Conservation (phyloP, 2,113 vertebrate species). For the Xyrauchen texanus region DNA sequence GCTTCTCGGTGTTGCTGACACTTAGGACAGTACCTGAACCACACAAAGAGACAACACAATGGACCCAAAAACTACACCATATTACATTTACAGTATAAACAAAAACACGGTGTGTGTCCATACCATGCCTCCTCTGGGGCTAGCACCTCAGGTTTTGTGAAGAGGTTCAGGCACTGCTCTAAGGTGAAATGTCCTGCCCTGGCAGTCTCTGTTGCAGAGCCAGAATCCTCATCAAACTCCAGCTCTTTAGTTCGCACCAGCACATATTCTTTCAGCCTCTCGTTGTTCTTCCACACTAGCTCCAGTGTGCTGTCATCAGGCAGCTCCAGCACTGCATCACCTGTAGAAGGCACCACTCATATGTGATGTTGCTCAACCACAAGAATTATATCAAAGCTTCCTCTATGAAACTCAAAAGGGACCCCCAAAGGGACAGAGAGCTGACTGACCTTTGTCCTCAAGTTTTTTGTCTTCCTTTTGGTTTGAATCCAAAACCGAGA, state of each 20-base stretch:
- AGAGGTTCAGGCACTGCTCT: slow-evolving; percentile 97
- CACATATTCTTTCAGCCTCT: slow-evolving; percentile 92
- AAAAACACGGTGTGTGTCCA: slow-evolving; percentile 48
- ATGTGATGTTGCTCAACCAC: too few species aligned
- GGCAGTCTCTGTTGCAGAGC: slow-evolving; percentile 89
- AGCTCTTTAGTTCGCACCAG: slow-evolving; percentile 95
- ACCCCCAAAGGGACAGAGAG: neutral
- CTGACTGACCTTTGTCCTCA: slow-evolving; percentile 89
- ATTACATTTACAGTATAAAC: too few species aligned
- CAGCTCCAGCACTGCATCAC: slow-evolving; percentile 80
- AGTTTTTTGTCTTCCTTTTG: slow-evolving; percentile 85
- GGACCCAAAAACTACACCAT: too few species aligned
- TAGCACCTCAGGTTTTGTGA: slow-evolving; percentile 95
- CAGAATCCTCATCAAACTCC: slow-evolving; percentile 89
- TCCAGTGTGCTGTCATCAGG: slow-evolving; percentile 85
- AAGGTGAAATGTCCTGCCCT: slow-evolving; percentile 94
- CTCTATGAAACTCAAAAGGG: neutral
- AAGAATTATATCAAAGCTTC: too few species aligned
- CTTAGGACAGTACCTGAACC: slow-evolving; percentile 92
- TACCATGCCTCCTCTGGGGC: slow-evolving; percentile 97
- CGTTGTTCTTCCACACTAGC: slow-evolving; percentile 97
- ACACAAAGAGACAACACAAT: neutral
- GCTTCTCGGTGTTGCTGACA: slow-evolving; percentile 97
- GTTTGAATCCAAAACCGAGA: slow-evolving; percentile 82
- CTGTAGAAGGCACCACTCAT: slow-evolving; percentile 63